These are phyloP conservation scores for Ctena decussata DNA, from an alignment of 2,888 invertebrate species.

Conservation along the genomic window DNA sequence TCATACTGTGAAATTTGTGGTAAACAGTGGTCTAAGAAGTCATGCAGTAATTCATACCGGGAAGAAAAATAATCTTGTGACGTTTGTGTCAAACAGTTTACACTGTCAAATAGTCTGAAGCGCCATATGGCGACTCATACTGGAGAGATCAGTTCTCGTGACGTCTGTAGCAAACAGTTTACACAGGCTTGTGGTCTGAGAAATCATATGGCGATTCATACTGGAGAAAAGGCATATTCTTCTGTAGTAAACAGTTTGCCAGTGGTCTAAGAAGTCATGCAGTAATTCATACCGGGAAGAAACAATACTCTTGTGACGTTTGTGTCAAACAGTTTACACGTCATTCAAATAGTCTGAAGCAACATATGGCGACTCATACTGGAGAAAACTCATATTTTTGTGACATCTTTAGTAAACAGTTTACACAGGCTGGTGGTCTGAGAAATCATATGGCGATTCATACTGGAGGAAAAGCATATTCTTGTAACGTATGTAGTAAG, in stretches of 20 bases:
- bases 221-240: not conserved
- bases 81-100: not conserved
- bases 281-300: not conserved
- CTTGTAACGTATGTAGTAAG: not conserved
- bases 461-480: not conserved
- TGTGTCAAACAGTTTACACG: not conserved
- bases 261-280: not conserved
- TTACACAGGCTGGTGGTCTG: not conserved
- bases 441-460: not conserved
- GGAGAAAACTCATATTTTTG: not conserved
- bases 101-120: not conserved
- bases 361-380: not conserved
- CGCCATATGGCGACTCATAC: not conserved
- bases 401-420: not conserved
- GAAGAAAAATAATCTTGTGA: not conserved
- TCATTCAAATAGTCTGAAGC: not conserved
- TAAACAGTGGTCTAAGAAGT: not conserved
- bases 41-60: not conserved
- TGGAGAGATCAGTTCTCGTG: not conserved
- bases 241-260: not conserved
- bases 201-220: not conserved
- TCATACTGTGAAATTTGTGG: not conserved
- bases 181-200: not conserved
- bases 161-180: not conserved
- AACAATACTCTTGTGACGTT: not conserved